These are phyloP conservation scores for Cydia splendana DNA, from an alignment of 1,140 invertebrate species.

Conservation along the genomic window DNA sequence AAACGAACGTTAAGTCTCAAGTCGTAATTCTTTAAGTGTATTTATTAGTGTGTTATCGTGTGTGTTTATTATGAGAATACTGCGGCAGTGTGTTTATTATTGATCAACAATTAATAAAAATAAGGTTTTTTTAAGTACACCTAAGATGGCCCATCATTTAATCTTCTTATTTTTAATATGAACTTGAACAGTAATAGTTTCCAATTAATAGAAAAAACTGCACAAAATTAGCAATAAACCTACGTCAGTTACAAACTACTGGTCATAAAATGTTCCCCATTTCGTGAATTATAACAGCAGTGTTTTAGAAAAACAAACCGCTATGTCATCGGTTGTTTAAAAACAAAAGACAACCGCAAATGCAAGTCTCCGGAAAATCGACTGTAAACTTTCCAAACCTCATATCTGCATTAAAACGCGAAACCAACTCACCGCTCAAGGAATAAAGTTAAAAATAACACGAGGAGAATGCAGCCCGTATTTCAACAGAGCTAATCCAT, in stretches of 20 bases:
- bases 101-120: neutral
- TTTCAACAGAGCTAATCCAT: constrained; percentile 45
- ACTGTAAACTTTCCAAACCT: neutral
- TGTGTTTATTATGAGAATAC: neutral
- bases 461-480: constrained; percentile 11
- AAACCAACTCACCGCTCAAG: neutral
- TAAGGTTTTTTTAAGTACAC: no score
- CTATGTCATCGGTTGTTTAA: neutral
- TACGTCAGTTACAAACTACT: no score
- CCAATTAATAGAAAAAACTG: no score
- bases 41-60: neutral
- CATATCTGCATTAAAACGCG: neutral
- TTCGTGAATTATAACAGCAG: neutral
- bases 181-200: no score
- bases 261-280: no score
- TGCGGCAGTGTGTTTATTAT: neutral
- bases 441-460: constrained; percentile 1
- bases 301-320: neutral
- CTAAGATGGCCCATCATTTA: no score
- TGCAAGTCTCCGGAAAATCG: neutral
- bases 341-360: constrained; percentile 2
- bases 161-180: no score
- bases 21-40: constrained; percentile 6
- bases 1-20: constrained; percentile 52
- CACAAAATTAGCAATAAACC: no score